These are phyloP conservation scores for Cosmia pyralina DNA, from an alignment of 2,888 invertebrate genomes.

Conservation along the genomic window DNA sequence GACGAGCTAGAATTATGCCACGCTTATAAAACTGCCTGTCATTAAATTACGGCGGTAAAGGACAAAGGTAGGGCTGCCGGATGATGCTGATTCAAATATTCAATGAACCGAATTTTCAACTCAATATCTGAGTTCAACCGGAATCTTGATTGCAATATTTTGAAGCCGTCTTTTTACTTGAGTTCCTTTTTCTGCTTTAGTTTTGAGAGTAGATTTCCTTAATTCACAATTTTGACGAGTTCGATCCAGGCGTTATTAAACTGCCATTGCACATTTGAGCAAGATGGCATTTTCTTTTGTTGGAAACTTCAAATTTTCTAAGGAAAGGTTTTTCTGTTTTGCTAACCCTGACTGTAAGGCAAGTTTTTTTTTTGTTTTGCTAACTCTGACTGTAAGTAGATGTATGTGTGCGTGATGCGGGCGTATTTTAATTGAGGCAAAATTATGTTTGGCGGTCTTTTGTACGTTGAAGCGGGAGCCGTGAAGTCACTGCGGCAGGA, in stretches of 20 bases:
- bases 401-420: slow-evolving; percentile 69
- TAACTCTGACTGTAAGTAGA: slow-evolving; percentile 43
- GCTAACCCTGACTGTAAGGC: slow-evolving; percentile 38
- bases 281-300: slow-evolving; percentile 3
- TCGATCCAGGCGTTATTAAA: slow-evolving; percentile 7
- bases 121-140: slow-evolving; percentile 12
- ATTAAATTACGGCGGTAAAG: slow-evolving; percentile 59
- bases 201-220: slow-evolving; percentile 25
- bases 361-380: slow-evolving; percentile 10
- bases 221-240: slow-evolving; percentile 10
- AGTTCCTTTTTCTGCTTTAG: not conserved
- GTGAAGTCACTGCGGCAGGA: slow-evolving; percentile 52
- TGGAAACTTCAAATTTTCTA: not conserved
- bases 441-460: slow-evolving; percentile 72
- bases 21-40: slow-evolving; percentile 63
- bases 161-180: slow-evolving; percentile 1
- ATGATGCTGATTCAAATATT: slow-evolving; percentile 33
- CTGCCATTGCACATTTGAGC: not conserved
- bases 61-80: slow-evolving; percentile 51
- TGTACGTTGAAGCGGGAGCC: slow-evolving; percentile 64
- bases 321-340: not conserved
- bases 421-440: slow-evolving; percentile 75
- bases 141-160: slow-evolving; percentile 35
- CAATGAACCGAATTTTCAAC: slow-evolving; percentile 21
- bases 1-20: slow-evolving; percentile 66